Evolutionary conservation across 1,140 invertebrate genomes (phyloP), one percentile per base, ranked within the genome.

Genomic region (Heliothis virescens): DNA sequence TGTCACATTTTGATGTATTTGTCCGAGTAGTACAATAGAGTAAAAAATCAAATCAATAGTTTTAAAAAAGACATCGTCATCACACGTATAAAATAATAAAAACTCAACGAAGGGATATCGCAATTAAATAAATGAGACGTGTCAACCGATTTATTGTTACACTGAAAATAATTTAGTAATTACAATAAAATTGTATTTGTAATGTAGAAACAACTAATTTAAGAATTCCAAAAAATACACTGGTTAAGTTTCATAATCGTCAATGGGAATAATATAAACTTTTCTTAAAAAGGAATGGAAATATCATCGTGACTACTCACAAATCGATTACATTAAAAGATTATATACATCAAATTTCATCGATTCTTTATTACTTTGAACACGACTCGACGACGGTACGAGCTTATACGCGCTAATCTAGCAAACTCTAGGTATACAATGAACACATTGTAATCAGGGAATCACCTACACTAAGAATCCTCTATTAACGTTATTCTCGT

Each of bases 391-490:
- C 84, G 87, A 87, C 79, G 83, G 85, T 83, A 85, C 85, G 82
- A 82, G 77, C 85, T 85, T 86, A 85, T 83, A 85, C 63, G 57
- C 81, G 41, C 87, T 91, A 92, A 57, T 83, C 91, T 93, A 94
- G 92, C 91, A 92, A 78, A 92, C 87, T 92, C 91, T 94, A 93
- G 86, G 86, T 87, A 87, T 91, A 92, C 87, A 91, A 89, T 94
- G 92, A 93, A 94, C 92, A 93, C 92, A 90, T 91, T 87, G 85
- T 83, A 91, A 91, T 87, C 89, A 65, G 65, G 57, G 72, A 75
- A 57, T 79, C 62, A 81, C 71, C 47, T 74, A 65, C 50, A 79
- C 71, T 65, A 83, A 83, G 76, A 83, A 85, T 85, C 76, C 82
- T 65, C 52, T 78, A 52, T 69, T 78, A 77, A 52, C 47, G 47